Evolutionary conservation across 2,113 vertebrate genomes (phyloP).

Genomic region (Hymenochirus boettgeri): DNA sequence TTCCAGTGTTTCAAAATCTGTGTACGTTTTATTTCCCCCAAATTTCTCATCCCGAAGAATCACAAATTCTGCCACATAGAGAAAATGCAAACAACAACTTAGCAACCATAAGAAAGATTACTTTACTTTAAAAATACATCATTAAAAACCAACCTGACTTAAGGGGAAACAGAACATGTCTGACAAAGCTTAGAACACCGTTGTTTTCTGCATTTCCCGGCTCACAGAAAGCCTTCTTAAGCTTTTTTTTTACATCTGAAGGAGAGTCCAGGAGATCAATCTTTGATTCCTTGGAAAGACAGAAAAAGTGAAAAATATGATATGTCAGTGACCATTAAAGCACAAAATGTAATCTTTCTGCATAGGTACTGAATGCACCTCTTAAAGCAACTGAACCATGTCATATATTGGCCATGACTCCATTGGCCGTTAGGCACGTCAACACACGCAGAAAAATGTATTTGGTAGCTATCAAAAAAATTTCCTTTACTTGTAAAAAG

Average conservation of each 20-base stretch:
- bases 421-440: too few relatives aligned
- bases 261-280: constrained; percentile 90
- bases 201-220: constrained; percentile 94
- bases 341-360: too few relatives aligned
- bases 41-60: constrained; percentile 86
- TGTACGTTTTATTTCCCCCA: constrained; percentile 92
- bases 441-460: too few relatives aligned
- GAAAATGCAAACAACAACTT: constrained; percentile 13
- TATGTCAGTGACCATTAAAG: not conserved
- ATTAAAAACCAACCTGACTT: constrained; percentile 68
- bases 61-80: constrained; percentile 73
- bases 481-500: too few relatives aligned
- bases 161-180: constrained; percentile 86
- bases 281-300: constrained; percentile 82
- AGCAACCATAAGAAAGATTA: not conserved
- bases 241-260: constrained; percentile 93
- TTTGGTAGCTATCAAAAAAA: too few relatives aligned
- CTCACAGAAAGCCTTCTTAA: constrained; percentile 96
- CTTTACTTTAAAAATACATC: not conserved
- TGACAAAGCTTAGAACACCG: constrained; percentile 87
- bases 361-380: too few relatives aligned
- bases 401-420: too few relatives aligned
- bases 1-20: constrained; percentile 75
- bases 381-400: too few relatives aligned
- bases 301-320: not conserved